Base-by-base conservation (phyloP, 2,113 vertebrate species). In the Anas platyrhynchos region DNA sequence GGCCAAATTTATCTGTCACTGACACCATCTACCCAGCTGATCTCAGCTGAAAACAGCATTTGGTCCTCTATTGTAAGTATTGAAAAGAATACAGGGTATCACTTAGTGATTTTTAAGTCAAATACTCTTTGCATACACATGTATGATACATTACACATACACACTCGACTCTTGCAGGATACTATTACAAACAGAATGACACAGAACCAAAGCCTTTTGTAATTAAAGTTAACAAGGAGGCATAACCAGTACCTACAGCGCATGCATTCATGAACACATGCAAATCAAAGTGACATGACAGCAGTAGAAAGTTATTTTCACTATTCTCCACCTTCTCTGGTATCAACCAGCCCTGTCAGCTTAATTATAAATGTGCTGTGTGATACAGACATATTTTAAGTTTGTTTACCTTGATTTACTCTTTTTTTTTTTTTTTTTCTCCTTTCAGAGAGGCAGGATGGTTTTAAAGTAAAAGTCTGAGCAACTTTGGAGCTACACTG, bases 281-380 rank as follows among this genome's bases (percentile, higher is more conserved):
- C 54, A 95, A 94, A 91, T 89, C 77, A 55, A 95, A 91, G 58
- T 83, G 83, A 84, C n/a, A 22, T 31, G 88, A 90, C 76, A 89
- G 58, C 71, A 86, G 54, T 14, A 90, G 69, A 65, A 94, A 46
- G 66, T 65, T 84, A 75, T 32, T 97, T 88, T 73, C 69, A 84
- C 90, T 31, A 5, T 77, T 72, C 38, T 78, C 59, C 14, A 1
- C 83, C 68, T 77, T 75, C 65, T 58, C 31, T 76, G 50, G 34
- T 22, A 93, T 89, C 74, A 92, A 36, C 48, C 86, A 84, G 58
- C 73, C 44, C 58, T 84, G 76, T 82, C 73, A 88, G 38, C 31
- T 86, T 77, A 88, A 82, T 89, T 91, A 55, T 76, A 93, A 88
- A 46, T 66, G 38, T 92, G 22, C 27, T 27, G 58, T 91, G 9